Percentiles rank a stretch among this genome's conserved stretches.
Conservation (phyloP, 2,888 invertebrate genomes). For the Cryptosula pallasiana region DNA sequence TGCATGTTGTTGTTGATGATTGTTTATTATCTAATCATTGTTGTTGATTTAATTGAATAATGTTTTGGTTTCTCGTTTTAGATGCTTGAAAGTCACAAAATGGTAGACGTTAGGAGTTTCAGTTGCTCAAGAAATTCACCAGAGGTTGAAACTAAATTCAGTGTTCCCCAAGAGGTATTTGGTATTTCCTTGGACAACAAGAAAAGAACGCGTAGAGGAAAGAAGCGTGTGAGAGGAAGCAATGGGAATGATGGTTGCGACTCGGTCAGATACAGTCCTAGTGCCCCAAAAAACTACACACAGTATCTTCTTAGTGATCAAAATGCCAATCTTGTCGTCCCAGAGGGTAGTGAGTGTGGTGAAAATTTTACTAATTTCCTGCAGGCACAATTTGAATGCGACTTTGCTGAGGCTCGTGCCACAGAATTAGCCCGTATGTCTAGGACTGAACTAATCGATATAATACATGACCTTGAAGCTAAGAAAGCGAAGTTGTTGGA, state of each 20-base stretch:
- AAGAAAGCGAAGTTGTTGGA: not conserved
- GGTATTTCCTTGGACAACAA: too few species aligned
- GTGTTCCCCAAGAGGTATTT: too few species aligned
- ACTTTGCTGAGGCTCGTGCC: not conserved
- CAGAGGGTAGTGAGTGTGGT: not conserved
- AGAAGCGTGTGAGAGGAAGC: not conserved
- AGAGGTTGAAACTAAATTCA: too few species aligned
- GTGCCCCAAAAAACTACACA: constrained; percentile 37
- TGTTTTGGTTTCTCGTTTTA: too few species aligned
- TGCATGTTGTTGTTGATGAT: too few species aligned
- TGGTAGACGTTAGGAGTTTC: too few species aligned
- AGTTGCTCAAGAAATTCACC: too few species aligned
- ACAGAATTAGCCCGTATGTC: not conserved
- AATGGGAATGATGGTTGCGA: not conserved
- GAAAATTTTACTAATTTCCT: not conserved
- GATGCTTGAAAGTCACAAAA: too few species aligned
- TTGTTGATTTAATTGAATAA: too few species aligned
- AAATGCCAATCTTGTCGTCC: constrained; percentile 23
- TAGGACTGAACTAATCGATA: not conserved
- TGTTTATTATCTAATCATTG: too few species aligned
- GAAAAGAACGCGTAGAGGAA: not conserved
- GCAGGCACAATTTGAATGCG: not conserved
- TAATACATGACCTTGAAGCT: not conserved
- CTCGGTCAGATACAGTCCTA: constrained; percentile 31
- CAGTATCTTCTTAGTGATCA: constrained; percentile 37